Percentiles rank a stretch among this genome's conserved stretches.
phyloP scores from a whole-genome alignment of 1,140 invertebrate genomes.

The Chionoecetes opilio region DNA sequence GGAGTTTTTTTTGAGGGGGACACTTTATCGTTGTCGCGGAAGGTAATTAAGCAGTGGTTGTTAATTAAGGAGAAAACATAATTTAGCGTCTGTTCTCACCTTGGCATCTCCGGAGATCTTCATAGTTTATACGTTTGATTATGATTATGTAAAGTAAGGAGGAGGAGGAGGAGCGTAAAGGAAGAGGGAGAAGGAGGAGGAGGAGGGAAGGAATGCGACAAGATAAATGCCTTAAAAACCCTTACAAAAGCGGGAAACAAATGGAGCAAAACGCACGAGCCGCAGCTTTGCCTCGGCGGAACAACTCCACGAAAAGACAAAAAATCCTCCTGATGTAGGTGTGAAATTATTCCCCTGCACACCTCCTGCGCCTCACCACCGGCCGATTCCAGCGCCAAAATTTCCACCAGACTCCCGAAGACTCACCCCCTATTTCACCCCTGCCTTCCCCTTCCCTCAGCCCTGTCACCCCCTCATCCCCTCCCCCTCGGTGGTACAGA shows the following conservation, averaged over 20 bases:
- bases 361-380: neutral
- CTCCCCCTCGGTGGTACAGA: neutral
- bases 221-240: neutral
- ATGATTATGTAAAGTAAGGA: neutral
- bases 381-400: neutral
- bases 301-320: too few relatives aligned
- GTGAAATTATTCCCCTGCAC: constrained; percentile 27
- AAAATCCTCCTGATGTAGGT: neutral
- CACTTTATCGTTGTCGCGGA: neutral
- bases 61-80: constrained; percentile 2
- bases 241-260: neutral
- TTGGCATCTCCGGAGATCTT: neutral
- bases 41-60: constrained; percentile 30
- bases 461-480: neutral
- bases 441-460: neutral
- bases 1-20: neutral
- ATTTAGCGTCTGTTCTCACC: neutral
- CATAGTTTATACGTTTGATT: neutral
- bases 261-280: neutral
- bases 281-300: neutral
- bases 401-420: neutral
- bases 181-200: neutral
- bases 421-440: neutral
- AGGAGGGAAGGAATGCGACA: neutral
- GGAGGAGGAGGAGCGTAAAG: too few relatives aligned